These are phyloP conservation scores for Phyllotreta cruciferae DNA, from an alignment of 2,888 invertebrate genomes.

Conservation along the genomic window DNA sequence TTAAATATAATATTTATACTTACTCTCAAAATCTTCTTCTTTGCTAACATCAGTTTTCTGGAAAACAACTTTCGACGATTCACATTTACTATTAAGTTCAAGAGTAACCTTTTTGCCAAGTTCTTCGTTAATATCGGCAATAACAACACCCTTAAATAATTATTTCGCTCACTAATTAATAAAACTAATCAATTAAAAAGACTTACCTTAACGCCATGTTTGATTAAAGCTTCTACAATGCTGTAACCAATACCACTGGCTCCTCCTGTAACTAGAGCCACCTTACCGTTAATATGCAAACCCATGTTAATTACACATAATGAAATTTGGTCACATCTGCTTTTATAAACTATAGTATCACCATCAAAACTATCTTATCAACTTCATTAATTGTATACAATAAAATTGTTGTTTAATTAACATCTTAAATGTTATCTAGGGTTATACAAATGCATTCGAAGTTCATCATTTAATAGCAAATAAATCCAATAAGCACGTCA, in stretches of 20 bases:
- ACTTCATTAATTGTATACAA: too few relatives aligned
- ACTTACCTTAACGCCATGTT: constrained; percentile 41
- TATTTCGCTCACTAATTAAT: too few relatives aligned
- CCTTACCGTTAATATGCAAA: constrained; percentile 41
- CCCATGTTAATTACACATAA: too few relatives aligned
- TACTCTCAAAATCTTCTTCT: constrained; percentile 37
- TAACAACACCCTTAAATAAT: constrained; percentile 39
- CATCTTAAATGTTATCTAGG: too few relatives aligned
- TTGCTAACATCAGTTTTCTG: constrained; percentile 40
- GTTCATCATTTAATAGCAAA: too few relatives aligned
- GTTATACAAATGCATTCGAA: too few relatives aligned
- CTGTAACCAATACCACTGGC: constrained; percentile 42
- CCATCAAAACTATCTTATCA: too few relatives aligned
- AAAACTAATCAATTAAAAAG: not conserved
- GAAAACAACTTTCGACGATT: constrained; percentile 39
- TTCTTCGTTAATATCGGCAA: constrained; percentile 39
- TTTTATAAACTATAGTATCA: too few relatives aligned
- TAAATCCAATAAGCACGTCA: too few relatives aligned
- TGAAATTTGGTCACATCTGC: too few relatives aligned
- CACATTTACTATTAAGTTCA: constrained; percentile 38
- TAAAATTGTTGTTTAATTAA: too few relatives aligned
- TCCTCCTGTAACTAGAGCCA: constrained; percentile 44
- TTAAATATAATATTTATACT: too few relatives aligned
- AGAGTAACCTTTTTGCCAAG: constrained; percentile 31
- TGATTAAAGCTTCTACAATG: constrained; percentile 39